phyloP scores from a whole-genome alignment of 2,888 invertebrate genomes.

The Amphimallon solstitiale region DNA sequence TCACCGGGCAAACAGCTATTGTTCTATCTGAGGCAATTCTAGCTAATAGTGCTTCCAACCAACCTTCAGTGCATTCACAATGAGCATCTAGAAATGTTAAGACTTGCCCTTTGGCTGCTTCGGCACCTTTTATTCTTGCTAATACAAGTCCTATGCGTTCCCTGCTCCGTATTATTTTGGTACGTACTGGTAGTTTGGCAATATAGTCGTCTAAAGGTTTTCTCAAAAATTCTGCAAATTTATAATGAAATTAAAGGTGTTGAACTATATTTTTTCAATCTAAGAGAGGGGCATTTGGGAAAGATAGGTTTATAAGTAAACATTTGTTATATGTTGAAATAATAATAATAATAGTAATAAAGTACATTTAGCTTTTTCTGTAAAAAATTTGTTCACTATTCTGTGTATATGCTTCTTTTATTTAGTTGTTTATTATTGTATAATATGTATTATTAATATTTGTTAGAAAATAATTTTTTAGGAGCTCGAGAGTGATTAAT shows the following conservation, averaged over 20 bases:
- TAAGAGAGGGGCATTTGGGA: no score
- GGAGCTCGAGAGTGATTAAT: no score
- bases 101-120: slow-evolving; percentile 90
- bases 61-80: slow-evolving; percentile 98
- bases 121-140: slow-evolving; percentile 88
- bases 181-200: slow-evolving; percentile 69
- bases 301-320: no score
- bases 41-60: slow-evolving; percentile 94
- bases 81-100: slow-evolving; percentile 98
- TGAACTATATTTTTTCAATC: no score
- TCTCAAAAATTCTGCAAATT: slow-evolving; percentile 69
- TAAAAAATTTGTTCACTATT: no score
- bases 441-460: no score
- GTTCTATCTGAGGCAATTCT: slow-evolving; percentile 92
- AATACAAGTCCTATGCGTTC: slow-evolving; percentile 82
- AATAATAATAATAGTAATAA: no score
- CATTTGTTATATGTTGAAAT: no score
- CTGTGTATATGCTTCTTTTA: no score
- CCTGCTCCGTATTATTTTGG: slow-evolving; percentile 72
- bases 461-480: no score
- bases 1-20: slow-evolving; percentile 97
- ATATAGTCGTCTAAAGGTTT: slow-evolving; percentile 76
- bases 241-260: neutral
- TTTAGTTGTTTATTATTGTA: no score
- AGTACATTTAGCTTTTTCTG: no score